phyloP scores from a whole-genome alignment of 2,113 vertebrate genomes.

The Atlantisia rogersi region DNA sequence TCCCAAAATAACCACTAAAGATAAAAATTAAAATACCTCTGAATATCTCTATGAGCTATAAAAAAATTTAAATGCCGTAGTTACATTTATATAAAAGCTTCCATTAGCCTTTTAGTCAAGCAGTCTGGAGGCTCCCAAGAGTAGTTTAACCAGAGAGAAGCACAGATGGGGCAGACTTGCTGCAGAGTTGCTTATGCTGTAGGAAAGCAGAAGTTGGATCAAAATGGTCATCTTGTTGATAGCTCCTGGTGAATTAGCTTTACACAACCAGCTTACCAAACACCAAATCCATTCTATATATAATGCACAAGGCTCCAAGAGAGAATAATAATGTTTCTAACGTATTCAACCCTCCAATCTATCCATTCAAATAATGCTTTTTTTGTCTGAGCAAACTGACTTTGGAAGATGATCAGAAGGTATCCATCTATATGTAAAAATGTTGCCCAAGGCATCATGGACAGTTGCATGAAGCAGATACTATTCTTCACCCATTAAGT shows the following conservation, averaged over 20 bases:
- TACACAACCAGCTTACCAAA: neutral
- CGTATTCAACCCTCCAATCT: neutral
- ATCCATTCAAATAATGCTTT: neutral
- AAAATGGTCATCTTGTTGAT: neutral
- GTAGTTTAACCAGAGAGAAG: neutral
- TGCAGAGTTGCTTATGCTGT: neutral
- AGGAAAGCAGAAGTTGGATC: neutral
- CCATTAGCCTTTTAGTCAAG: neutral
- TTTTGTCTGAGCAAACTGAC: neutral
- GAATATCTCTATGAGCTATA: neutral
- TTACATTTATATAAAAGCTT: slow-evolving; percentile 1
- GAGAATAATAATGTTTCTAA: neutral
- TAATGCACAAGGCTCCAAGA: neutral
- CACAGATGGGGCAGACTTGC: neutral
- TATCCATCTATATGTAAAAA: neutral
- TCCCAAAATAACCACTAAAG: slow-evolving; percentile 4
- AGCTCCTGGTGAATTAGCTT: neutral
- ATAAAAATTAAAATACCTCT: neutral
- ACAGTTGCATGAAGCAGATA: neutral
- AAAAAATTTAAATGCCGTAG: neutral
- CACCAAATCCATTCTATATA: neutral
- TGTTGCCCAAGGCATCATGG: neutral
- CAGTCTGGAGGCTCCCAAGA: neutral
- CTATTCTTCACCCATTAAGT: neutral
- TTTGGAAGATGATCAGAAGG: neutral